These are phyloP conservation scores for Dioctria linearis DNA, from an alignment of 2,888 invertebrate genomes.

Conservation along the genomic window DNA sequence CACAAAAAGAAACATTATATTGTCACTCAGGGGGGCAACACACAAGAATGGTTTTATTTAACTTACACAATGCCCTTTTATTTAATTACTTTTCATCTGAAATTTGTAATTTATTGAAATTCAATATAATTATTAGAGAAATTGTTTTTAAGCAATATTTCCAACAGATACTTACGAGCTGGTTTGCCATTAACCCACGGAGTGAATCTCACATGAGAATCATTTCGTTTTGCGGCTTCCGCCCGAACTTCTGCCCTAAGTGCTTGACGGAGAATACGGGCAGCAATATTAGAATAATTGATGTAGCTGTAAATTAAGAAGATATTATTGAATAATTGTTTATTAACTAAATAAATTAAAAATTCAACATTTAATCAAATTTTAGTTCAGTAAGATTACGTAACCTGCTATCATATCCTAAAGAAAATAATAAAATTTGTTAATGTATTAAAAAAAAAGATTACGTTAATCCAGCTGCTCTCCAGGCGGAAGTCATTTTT, in stretches of 20 bases:
- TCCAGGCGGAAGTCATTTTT: constrained; percentile 83
- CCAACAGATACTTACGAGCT: constrained; percentile 77
- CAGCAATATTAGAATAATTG: constrained; percentile 95
- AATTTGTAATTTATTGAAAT: background rate
- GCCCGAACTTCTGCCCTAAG: constrained; percentile 82
- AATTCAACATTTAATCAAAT: constrained; percentile 19
- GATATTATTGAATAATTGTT: background rate
- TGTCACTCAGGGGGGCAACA: no score
- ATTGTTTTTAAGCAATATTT: background rate
- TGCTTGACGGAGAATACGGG: constrained; percentile 83
- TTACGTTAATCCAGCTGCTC: constrained; percentile 88
- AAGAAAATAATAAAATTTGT: background rate
- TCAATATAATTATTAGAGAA: background rate
- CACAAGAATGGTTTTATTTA: no score
- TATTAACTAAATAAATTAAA: background rate
- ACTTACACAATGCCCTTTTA: no score
- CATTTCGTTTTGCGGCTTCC: constrained; percentile 84
- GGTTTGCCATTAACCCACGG: constrained; percentile 93
- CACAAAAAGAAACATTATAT: no score
- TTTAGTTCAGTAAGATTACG: background rate
- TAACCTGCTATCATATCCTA: background rate
- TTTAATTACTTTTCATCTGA: constrained; percentile 50
- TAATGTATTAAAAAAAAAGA: constrained; percentile 64
- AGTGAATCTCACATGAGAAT: constrained; percentile 84
- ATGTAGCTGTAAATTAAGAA: constrained; percentile 83